Conservation (phyloP, 2,888 invertebrate species). For the Andrena camellia region DNA sequence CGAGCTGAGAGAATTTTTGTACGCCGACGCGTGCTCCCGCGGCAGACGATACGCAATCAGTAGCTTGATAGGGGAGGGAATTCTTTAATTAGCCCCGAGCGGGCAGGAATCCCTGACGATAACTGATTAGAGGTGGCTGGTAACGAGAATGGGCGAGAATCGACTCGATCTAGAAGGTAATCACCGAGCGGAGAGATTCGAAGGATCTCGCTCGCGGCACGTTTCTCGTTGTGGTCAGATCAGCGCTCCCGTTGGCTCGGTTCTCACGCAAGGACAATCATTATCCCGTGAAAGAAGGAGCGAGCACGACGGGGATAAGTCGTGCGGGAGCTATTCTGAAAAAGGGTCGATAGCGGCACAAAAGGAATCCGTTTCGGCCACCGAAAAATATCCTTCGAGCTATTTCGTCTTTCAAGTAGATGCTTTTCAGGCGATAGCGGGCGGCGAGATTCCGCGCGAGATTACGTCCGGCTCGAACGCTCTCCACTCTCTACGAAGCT, state of each 20-base stretch:
- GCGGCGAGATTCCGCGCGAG: conserved; percentile 18
- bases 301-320: conserved; percentile 52
- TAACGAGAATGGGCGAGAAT: conserved; percentile 11
- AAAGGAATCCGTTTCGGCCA: conserved; percentile 39
- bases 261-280: conserved; percentile 75
- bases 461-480: conserved; percentile 8
- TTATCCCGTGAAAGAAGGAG: conserved; percentile 65
- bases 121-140: conserved; percentile 2
- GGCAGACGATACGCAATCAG: background rate
- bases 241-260: conserved; percentile 62
- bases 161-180: conserved; percentile 32
- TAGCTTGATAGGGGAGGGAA: background rate
- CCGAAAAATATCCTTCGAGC: conserved; percentile 40
- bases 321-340: conserved; percentile 57
- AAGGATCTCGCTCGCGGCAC: conserved; percentile 67
- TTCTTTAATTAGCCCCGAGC: background rate
- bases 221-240: conserved; percentile 72
- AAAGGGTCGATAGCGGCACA: conserved; percentile 62
- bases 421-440: conserved; percentile 36
- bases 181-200: conserved; percentile 52
- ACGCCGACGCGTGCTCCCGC: background rate
- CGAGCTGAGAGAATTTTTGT: background rate
- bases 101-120: background rate
- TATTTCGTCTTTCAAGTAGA: conserved; percentile 45
- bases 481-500: background rate